Conservation (phyloP, 2,797 vertebrate genomes). For the Anableps anableps region DNA sequence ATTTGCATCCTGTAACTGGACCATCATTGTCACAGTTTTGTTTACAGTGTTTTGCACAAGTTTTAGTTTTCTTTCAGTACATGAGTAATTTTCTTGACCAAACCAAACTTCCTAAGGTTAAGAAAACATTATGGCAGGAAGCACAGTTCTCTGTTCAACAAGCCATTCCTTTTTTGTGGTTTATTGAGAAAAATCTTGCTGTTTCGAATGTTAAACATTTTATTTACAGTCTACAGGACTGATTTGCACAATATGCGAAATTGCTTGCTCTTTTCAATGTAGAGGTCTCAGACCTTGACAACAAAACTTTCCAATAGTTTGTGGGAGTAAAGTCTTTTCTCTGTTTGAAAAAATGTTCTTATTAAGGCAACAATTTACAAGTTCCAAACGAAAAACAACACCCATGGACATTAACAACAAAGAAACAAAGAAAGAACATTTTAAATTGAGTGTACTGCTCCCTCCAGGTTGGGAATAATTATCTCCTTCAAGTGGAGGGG, state of each 20-base stretch:
- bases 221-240: not conserved
- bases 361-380: not conserved
- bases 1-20: slow-evolving; percentile 15
- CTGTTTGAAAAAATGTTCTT: not conserved
- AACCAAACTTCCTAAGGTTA: slow-evolving; percentile 10
- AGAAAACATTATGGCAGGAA: slow-evolving; percentile 10
- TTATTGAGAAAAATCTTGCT: not conserved
- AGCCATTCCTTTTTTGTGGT: not conserved
- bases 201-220: not conserved
- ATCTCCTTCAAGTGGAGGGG: too few relatives aligned
- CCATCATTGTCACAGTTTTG: not conserved
- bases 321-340: not conserved
- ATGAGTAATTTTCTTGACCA: slow-evolving; percentile 5
- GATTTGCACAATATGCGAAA: not conserved
- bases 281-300: not conserved
- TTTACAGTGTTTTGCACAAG: not conserved
- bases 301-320: not conserved
- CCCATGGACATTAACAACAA: not conserved
- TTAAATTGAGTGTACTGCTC: too few relatives aligned
- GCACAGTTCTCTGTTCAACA: not conserved
- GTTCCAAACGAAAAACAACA: not conserved
- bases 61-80: slow-evolving; percentile 1
- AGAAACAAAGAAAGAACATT: not conserved
- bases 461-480: too few relatives aligned
- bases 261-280: not conserved